Percentiles rank a stretch among this genome's conserved stretches.
Evolutionary conservation across 2,888 invertebrate species (phyloP).

Genomic region (Andrena trimmerana): DNA sequence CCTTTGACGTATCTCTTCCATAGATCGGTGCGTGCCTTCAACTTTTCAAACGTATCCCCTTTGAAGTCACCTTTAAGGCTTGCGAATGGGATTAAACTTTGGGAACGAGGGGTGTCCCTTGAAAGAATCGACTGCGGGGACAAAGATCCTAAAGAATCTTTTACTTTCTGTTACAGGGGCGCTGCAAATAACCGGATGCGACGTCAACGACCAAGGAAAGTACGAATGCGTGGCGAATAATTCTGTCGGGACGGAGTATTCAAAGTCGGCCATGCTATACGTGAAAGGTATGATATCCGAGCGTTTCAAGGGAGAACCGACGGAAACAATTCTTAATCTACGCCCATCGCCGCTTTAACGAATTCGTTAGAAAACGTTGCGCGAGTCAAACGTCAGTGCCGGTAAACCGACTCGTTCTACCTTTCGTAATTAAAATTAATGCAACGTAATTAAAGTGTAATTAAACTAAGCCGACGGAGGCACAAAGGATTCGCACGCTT

Average conservation of each 20-base stretch:
- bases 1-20: not conserved
- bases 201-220: conserved; percentile 96
- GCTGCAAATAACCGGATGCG: conserved; percentile 95
- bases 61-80: conserved; percentile 6
- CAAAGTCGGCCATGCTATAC: conserved; percentile 95
- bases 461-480: conserved; percentile 63
- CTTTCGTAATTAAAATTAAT: conserved; percentile 69
- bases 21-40: not conserved
- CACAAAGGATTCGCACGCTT: conserved; percentile 62
- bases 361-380: conserved; percentile 41
- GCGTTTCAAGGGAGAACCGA: not conserved
- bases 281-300: conserved; percentile 91
- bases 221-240: conserved; percentile 99
- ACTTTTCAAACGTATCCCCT: not conserved
- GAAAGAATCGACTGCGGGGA: not conserved
- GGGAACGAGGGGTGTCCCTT: not conserved
- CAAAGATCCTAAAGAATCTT: not conserved
- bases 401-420: conserved; percentile 51
- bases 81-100: conserved; percentile 16
- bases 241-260: conserved; percentile 96
- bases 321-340: conserved; percentile 6
- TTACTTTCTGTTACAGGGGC: conserved; percentile 87
- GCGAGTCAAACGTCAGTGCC: conserved; percentile 23
- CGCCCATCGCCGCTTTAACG: conserved; percentile 23
- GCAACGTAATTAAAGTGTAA: conserved; percentile 65